Conservation (phyloP, 2,888 invertebrate species). For the Rhagonycha lutea region DNA sequence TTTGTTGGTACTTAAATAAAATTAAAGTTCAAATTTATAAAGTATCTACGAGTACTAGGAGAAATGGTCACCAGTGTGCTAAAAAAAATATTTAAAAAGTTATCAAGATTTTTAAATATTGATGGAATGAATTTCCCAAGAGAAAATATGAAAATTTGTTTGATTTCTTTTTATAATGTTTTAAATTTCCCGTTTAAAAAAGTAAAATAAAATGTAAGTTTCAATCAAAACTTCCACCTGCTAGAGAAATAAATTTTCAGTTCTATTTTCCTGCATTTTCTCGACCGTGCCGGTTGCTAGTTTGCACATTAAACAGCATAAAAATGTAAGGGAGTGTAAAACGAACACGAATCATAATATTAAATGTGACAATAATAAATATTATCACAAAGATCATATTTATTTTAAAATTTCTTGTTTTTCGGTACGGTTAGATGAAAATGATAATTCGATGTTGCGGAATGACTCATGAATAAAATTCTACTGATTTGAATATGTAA, state of each 20-base stretch:
- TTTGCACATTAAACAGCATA: neutral
- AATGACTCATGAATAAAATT: constrained; percentile 20
- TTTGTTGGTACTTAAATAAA: neutral
- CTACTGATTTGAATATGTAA: constrained; percentile 21
- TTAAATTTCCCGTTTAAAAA: neutral
- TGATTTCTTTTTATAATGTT: neutral
- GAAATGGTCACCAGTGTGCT: neutral
- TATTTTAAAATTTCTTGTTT: neutral
- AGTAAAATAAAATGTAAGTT: neutral
- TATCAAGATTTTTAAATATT: neutral
- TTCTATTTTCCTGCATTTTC: neutral
- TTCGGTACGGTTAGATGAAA: neutral
- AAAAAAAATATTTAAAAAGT: neutral
- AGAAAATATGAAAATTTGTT: neutral
- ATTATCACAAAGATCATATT: neutral
- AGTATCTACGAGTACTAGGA: neutral
- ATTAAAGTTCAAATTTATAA: neutral
- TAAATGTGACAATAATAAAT: neutral
- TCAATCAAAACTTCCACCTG: neutral
- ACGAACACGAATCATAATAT: neutral
- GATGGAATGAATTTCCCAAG: neutral
- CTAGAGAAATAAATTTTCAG: neutral
- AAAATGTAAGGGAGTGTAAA: neutral
- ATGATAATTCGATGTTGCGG: constrained; percentile 8
- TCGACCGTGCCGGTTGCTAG: neutral